Conservation (phyloP, 2,797 vertebrate species). For the Calcarius lapponicus region DNA sequence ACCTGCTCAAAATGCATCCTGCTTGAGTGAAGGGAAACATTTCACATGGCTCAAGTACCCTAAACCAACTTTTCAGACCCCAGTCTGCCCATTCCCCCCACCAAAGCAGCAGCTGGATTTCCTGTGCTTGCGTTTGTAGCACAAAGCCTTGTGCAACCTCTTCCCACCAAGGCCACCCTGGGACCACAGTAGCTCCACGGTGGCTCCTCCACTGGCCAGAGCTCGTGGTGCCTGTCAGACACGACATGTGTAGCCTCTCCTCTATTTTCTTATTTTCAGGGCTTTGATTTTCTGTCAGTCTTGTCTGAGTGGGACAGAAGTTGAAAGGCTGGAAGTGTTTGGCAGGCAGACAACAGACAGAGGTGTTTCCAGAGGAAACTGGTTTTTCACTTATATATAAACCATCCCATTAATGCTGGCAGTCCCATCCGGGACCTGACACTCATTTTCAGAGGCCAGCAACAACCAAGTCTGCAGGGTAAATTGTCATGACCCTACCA, state of each 20-base stretch:
- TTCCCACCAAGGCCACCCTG: background rate
- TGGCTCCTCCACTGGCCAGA: background rate
- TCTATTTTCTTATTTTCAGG: background rate
- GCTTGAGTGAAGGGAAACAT: background rate
- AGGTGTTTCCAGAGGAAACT: background rate
- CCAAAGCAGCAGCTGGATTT: background rate
- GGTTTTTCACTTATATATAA: background rate
- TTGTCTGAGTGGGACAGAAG: background rate
- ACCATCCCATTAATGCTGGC: background rate
- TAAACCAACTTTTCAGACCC: background rate
- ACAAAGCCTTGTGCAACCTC: background rate
- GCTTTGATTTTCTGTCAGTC: background rate
- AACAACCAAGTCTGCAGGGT: background rate
- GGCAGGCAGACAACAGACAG: background rate
- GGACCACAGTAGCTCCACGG: background rate
- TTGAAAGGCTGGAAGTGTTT: background rate
- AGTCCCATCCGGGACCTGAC: background rate
- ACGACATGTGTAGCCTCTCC: background rate
- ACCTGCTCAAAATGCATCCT: background rate
- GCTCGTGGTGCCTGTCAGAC: background rate
- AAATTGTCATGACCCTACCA: background rate
- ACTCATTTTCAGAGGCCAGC: background rate
- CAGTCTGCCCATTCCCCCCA: background rate
- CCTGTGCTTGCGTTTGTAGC: background rate
- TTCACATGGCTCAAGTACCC: accelerated